Conservation (phyloP, 2,797 vertebrate species). For the Ceyx erithaca region DNA sequence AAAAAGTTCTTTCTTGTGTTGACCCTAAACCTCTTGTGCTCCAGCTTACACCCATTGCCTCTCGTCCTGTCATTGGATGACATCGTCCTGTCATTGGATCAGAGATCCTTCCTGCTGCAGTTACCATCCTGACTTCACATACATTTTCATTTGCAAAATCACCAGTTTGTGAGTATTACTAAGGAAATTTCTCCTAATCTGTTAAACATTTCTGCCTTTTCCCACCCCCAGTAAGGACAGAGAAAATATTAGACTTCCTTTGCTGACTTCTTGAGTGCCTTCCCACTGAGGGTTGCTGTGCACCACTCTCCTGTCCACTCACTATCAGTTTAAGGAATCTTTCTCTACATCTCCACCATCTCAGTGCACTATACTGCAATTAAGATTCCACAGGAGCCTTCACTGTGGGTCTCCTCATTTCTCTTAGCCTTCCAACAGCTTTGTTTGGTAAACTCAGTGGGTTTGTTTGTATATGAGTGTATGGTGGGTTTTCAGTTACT, state of each 20-base stretch:
- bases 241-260: background rate
- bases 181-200: background rate
- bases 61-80: too few species aligned
- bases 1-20: too few species aligned
- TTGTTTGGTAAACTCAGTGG: background rate
- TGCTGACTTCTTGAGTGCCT: background rate
- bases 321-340: background rate
- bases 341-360: background rate
- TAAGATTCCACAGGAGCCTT: background rate
- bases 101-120: background rate
- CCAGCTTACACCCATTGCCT: too few species aligned
- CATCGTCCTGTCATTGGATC: too few species aligned
- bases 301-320: background rate
- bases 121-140: background rate
- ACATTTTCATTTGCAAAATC: background rate
- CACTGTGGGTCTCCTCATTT: background rate
- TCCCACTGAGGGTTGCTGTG: background rate
- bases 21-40: too few species aligned
- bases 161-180: background rate
- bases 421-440: background rate
- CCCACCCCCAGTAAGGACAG: background rate
- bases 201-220: background rate
- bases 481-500: background rate
- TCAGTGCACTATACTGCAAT: background rate
- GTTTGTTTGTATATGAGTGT: background rate